Conservation (phyloP, 2,113 vertebrate species). For the Salvelinus fontinalis region DNA sequence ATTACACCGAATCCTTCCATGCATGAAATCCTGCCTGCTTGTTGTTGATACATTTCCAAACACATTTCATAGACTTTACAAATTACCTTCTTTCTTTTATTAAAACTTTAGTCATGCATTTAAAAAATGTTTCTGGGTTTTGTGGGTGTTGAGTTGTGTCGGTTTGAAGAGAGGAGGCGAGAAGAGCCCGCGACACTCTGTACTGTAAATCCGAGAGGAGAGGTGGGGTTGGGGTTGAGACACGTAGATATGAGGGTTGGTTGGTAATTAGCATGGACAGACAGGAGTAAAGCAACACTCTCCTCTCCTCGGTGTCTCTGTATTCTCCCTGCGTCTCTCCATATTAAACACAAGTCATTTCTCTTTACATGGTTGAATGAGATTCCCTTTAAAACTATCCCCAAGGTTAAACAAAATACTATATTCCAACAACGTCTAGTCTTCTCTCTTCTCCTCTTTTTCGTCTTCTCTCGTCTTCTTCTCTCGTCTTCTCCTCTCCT, state of each 20-base stretch:
- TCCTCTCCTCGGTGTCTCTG: constrained; percentile 44
- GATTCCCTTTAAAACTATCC: constrained; percentile 54
- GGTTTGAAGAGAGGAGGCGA: neutral
- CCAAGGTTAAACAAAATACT: constrained; percentile 65
- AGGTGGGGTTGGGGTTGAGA: neutral
- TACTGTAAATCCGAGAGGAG: too few species aligned
- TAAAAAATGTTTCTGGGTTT: neutral
- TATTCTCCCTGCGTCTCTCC: constrained; percentile 58
- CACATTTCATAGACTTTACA: constrained; percentile 77
- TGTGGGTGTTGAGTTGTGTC: neutral
- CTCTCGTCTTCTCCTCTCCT: too few species aligned
- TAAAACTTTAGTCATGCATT: constrained; percentile 79
- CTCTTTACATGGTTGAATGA: constrained; percentile 69
- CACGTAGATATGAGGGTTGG: constrained; percentile 43
- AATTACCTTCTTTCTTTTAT: constrained; percentile 75
- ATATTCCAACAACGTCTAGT: constrained; percentile 38
- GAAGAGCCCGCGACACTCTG: too few species aligned
- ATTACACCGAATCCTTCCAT: constrained; percentile 79
- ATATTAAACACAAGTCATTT: constrained; percentile 68
- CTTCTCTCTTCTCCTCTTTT: too few species aligned
- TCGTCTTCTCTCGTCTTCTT: neutral
- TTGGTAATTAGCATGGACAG: constrained; percentile 52
- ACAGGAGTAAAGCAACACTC: constrained; percentile 50
- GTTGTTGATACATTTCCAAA: constrained; percentile 81
- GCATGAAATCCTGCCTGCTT: constrained; percentile 80